A percentile compares a stretch with the other conserved stretches of the same genome.
Evolutionary conservation across 2,113 vertebrate species (phyloP).

Genomic region (Aldabrachelys gigantea): DNA sequence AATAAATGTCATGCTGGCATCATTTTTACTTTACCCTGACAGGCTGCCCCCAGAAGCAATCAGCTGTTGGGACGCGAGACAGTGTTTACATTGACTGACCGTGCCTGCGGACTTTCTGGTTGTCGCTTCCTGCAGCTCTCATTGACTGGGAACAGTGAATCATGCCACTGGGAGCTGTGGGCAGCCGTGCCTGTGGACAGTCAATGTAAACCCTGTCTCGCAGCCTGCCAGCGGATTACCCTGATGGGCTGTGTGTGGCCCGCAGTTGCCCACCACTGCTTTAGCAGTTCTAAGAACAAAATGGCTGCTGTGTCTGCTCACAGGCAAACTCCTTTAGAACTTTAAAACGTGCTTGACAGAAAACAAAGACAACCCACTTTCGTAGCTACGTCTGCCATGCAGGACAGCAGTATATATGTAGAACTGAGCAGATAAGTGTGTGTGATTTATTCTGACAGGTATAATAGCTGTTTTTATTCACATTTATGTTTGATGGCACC

Average conservation of each 20-base stretch:
- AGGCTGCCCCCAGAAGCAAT: too few species aligned
- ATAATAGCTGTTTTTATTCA: not conserved
- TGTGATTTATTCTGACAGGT: not conserved
- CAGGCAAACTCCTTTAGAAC: not conserved
- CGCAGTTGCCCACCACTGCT: too few species aligned
- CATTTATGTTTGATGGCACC: fast-evolving
- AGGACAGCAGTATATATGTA: fast-evolving
- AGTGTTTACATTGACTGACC: too few species aligned
- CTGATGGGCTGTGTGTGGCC: too few species aligned
- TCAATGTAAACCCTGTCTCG: too few species aligned
- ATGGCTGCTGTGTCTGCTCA: not conserved
- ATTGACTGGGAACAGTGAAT: too few species aligned
- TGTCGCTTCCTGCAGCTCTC: too few species aligned
- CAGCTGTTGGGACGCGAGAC: too few species aligned
- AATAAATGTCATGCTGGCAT: not conserved
- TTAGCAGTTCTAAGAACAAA: not conserved
- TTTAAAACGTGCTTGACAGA: not conserved
- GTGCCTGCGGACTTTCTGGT: too few species aligned
- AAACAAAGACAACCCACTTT: not conserved
- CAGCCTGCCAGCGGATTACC: too few species aligned
- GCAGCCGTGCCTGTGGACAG: too few species aligned
- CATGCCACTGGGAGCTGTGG: too few species aligned
- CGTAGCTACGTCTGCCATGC: fast-evolving
- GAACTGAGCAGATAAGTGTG: not conserved
- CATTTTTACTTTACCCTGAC: not conserved